Percentiles rank a stretch among this genome's conserved stretches.
Evolutionary conservation across 2,113 vertebrate species (phyloP).

Genomic region (Gallinago jamesoni): DNA sequence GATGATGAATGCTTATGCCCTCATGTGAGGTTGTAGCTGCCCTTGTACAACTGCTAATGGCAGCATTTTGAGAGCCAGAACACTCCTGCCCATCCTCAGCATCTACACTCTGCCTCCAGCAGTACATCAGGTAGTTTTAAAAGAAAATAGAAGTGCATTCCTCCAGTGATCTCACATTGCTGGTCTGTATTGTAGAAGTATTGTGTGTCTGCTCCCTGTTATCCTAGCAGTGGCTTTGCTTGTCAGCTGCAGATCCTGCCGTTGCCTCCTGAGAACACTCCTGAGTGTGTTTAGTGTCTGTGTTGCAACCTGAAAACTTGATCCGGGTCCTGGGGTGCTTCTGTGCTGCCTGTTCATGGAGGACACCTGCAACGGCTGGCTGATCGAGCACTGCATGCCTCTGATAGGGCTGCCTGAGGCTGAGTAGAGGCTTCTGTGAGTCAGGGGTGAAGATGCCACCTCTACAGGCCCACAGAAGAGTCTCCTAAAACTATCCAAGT

Average conservation of each 20-base stretch:
- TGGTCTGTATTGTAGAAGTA: neutral
- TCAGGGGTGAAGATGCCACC: neutral
- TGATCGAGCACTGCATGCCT: neutral
- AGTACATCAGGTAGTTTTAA: neutral
- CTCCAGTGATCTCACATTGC: neutral
- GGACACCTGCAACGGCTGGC: neutral
- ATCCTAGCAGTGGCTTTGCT: neutral
- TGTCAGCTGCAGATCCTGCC: neutral
- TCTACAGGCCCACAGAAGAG: neutral
- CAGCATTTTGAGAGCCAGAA: neutral
- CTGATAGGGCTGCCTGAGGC: neutral
- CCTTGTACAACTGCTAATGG: neutral
- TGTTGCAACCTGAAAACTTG: rapidly evolving
- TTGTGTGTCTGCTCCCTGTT: neutral
- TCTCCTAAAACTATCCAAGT: neutral
- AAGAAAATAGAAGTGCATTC: neutral
- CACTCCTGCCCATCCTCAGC: neutral
- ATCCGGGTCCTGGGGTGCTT: neutral
- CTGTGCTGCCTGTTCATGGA: neutral
- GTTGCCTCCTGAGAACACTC: rapidly evolving
- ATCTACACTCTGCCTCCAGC: neutral
- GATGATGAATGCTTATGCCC: neutral
- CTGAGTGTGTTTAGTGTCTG: rapidly evolving
- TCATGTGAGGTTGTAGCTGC: neutral
- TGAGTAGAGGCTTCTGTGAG: neutral